Evolutionary conservation across 2,113 vertebrate species (phyloP).

Genomic region (Ploceus nigricollis): DNA sequence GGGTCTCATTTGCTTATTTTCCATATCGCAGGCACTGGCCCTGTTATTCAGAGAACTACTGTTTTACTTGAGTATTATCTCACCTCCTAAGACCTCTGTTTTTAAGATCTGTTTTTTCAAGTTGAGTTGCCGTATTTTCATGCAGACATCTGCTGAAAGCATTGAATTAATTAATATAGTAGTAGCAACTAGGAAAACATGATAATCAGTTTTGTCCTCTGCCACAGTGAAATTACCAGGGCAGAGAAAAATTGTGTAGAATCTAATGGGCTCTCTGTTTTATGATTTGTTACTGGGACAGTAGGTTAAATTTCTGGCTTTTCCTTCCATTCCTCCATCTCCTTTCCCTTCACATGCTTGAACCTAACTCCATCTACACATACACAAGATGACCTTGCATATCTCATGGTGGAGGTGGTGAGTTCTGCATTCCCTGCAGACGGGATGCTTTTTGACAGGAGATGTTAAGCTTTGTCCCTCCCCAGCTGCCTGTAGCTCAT

Average conservation of each 20-base stretch:
- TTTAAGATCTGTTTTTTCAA: conserved; percentile 39
- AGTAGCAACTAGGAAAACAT: conserved; percentile 40
- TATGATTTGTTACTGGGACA: neutral
- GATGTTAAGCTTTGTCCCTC: neutral
- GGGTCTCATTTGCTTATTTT: conserved; percentile 40
- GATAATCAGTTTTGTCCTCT: conserved; percentile 48
- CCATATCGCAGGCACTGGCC: neutral
- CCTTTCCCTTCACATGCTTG: neutral
- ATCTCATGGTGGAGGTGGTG: neutral
- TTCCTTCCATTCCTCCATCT: neutral
- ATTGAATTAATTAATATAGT: conserved; percentile 58
- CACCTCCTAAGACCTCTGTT: conserved; percentile 37
- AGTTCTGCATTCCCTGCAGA: neutral
- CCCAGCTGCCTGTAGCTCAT: neutral
- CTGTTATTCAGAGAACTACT: conserved; percentile 53
- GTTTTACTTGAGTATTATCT: conserved; percentile 50
- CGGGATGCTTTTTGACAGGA: neutral
- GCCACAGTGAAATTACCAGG: conserved; percentile 5
- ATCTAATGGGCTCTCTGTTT: neutral
- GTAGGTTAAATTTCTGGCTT: neutral
- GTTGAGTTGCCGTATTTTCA: conserved; percentile 4
- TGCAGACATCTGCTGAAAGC: conserved; percentile 59
- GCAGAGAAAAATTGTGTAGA: neutral
- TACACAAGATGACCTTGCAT: fast-evolving
- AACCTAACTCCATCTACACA: neutral